These are phyloP conservation scores for Austrofundulus limnaeus DNA, from an alignment of 2,113 vertebrate species.

Conservation along the genomic window DNA sequence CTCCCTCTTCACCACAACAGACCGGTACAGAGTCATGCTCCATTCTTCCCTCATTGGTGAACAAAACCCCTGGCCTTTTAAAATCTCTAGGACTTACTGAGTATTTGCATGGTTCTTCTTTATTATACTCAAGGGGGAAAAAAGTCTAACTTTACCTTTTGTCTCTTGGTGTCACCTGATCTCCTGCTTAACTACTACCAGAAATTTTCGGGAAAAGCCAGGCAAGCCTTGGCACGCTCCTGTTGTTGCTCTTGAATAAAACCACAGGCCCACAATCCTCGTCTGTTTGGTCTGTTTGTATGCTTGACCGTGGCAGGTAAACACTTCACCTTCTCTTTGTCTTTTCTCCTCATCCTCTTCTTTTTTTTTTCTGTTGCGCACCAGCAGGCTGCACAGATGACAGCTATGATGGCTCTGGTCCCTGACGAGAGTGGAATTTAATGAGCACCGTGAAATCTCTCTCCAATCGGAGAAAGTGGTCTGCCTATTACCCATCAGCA, in stretches of 20 bases:
- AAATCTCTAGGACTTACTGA: not conserved
- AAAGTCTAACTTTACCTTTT: not conserved
- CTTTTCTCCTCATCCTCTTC: not conserved
- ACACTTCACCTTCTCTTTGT: slow-evolving; percentile 12
- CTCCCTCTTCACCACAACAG: too few species aligned
- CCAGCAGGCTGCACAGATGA: slow-evolving; percentile 34
- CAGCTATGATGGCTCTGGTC: slow-evolving; percentile 43
- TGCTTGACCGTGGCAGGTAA: slow-evolving; percentile 23
- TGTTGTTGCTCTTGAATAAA: slow-evolving; percentile 36
- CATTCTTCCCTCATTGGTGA: too few species aligned
- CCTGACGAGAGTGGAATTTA: slow-evolving; percentile 58
- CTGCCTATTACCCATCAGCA: slow-evolving; percentile 39
- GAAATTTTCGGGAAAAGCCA: not conserved
- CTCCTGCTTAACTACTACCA: not conserved
- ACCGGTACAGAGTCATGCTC: too few species aligned
- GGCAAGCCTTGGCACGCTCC: not conserved
- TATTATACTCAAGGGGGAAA: not conserved
- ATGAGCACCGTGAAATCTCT: slow-evolving; percentile 56
- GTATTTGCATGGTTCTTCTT: not conserved
- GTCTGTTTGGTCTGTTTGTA: slow-evolving; percentile 43
- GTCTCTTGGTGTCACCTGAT: not conserved
- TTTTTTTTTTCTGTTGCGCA: slow-evolving; percentile 18
- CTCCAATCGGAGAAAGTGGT: slow-evolving; percentile 40
- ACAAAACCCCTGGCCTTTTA: not conserved
- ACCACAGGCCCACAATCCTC: slow-evolving; percentile 10